Evolutionary conservation across 64 coral and sea anemone species (phyloP), one percentile per base, ranked within the genome.

Genomic region (Dendronephthya gigantea): DNA sequence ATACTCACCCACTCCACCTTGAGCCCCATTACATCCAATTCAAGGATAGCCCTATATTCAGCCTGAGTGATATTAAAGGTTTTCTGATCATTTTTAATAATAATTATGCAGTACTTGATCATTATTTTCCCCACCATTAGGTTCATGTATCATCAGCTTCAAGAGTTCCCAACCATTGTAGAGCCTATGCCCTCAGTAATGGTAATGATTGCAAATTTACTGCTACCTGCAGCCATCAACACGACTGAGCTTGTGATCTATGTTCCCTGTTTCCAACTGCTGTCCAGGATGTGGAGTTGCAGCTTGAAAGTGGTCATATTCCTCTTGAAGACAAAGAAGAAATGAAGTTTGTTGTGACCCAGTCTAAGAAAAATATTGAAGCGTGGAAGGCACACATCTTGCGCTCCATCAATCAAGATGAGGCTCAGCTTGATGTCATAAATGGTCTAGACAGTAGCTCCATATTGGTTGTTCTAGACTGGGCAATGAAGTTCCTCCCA

Each of bases 101-200:
- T 39, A 30, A 79, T 30, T 12, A 35, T 79, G 30, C 72, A 79
- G 28, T 74, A 34, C 28, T 79, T 7, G 72, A 33, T 34, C 72
- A 28, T 25, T 9, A 27, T 39, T 35, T 68, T 59, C 12, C 35
- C 36, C 25, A 51, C 31, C n/a, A 22, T 50, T 19, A 65, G 48
- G 40, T 88, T 47, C 41, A 55, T 83, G 76, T 88, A 28, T 88
- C 87, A 39, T 83, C 88, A 65, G 13, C 39, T 62, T 89, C 88
- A 89, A 70, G 75, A 10, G 49, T 89, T 81, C 35, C 88, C 30
- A 35, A 89, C 34, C 88, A 89, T 68, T 89, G 88, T 66, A 55
- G 82, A 65, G 29, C 51, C 23, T 89, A 83, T 89, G 75, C 72
- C 85, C 59, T 87, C 17, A 87, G 62, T 68, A 56, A 66, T 87